Evolutionary conservation across 2,888 invertebrate species (phyloP).

Genomic region (Hyalella azteca): DNA sequence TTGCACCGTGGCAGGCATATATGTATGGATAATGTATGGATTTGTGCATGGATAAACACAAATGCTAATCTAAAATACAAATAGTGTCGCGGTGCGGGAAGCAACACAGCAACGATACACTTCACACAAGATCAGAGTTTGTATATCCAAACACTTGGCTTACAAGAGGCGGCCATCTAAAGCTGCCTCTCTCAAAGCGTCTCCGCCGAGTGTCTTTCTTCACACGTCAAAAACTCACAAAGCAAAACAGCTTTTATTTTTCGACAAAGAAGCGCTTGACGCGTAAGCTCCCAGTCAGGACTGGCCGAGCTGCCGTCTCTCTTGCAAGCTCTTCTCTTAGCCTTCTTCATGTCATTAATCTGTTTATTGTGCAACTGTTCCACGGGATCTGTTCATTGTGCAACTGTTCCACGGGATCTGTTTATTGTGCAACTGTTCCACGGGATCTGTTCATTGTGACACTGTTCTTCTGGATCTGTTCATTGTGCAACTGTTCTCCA

Average conservation of each 20-base stretch:
- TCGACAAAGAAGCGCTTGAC: not conserved
- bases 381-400: not conserved
- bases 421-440: not conserved
- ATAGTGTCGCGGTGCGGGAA: no score
- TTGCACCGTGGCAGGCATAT: no score
- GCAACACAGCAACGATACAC: no score
- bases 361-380: slow-evolving; percentile 5
- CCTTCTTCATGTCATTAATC: slow-evolving; percentile 4
- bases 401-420: not conserved
- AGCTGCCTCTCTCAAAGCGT: not conserved
- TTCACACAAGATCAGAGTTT: slow-evolving; percentile 10
- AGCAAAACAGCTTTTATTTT: slow-evolving; percentile 9
- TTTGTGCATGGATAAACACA: no score
- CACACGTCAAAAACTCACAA: slow-evolving; percentile 12
- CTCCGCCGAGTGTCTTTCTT: slow-evolving; percentile 17
- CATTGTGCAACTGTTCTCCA: no score
- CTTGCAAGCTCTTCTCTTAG: not conserved
- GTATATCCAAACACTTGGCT: slow-evolving; percentile 18
- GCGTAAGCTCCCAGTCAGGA: slow-evolving; percentile 9
- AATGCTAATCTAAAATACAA: no score
- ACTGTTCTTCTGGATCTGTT: not conserved
- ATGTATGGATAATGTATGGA: no score
- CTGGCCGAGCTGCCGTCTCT: no score
- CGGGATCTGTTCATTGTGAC: not conserved
- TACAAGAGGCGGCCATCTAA: slow-evolving; percentile 9